A percentile compares a stretch with the other conserved stretches of the same genome.
Conservation (phyloP, 1,140 invertebrate species). For the fruit fly (Drosophila melanogaster) region DNA sequence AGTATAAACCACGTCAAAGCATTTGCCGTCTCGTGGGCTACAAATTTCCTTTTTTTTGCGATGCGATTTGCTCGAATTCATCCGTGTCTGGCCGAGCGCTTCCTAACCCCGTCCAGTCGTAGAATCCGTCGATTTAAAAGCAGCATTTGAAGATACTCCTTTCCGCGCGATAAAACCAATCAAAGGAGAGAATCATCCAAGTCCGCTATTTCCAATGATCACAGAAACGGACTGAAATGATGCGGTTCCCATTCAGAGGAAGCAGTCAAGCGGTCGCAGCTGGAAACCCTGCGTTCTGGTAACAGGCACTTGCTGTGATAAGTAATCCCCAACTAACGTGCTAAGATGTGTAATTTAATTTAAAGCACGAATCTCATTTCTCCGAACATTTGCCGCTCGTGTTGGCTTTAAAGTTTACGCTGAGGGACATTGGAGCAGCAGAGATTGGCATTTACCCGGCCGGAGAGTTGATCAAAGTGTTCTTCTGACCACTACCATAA, state of each 20-base stretch:
- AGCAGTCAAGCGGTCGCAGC: background rate
- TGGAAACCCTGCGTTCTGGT: background rate
- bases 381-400: background rate
- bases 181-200: constrained; percentile 9
- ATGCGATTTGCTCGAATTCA: constrained; percentile 47
- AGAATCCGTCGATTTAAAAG: constrained; percentile 40
- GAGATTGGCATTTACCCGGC: constrained; percentile 10
- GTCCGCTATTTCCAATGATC: background rate
- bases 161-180: constrained; percentile 17
- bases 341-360: constrained; percentile 71
- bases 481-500: constrained; percentile 18
- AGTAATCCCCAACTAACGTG: constrained; percentile 52
- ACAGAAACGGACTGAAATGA: background rate
- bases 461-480: constrained; percentile 35
- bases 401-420: constrained; percentile 35
- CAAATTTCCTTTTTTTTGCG: constrained; percentile 58
- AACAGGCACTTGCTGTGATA: constrained; percentile 42
- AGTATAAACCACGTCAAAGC: constrained; percentile 74
- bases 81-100: constrained; percentile 48
- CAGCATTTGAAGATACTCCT: constrained; percentile 45
- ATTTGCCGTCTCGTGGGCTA: constrained; percentile 1
- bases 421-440: constrained; percentile 13
- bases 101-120: constrained; percentile 11
- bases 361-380: constrained; percentile 35
- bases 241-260: background rate